Evolutionary conservation across 2,888 invertebrate species (phyloP), one percentile per base, ranked within the genome.

Genomic region (Tineola bisselliella): DNA sequence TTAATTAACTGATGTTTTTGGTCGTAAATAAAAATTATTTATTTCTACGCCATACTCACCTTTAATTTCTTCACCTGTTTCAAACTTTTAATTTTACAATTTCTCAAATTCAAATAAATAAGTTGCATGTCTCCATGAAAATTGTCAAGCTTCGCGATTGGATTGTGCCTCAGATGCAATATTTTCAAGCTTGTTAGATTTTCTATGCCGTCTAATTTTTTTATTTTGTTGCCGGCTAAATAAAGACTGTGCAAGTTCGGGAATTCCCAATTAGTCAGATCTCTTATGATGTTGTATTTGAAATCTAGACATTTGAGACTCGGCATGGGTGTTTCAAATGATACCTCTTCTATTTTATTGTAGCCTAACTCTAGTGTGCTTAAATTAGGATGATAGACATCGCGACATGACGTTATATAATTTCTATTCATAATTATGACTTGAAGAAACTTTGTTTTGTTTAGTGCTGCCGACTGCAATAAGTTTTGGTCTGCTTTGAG

Each of bases 111-210:
- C 0, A 91, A 54, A 62, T 91, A 91, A 15, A 91, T 72, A 62
- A 87, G 88, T 5, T 62, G 74, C 43, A 87, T 68, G 0, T 64
- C 66, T 11, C 72, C 68, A 10, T 77, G 69, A 64, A 91, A 90
- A 0, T 90, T 90, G 31, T 88, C 75, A 11, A 91, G 69, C 48
- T 78, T 74, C 58, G 74, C 82, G 62, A 91, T 81, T 11, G 84
- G 88, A 75, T 96, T 96, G 54, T 89, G 87, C 0, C 94, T 89
- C 38, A 95, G 74, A 69, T 95, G 94, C 12, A 96, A 76, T 15
- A 92, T 89, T 63, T 89, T 88, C 62, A 96, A 75, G 67, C 90
- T 89, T 0, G 73, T 70, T 66, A 93, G 80, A 44, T 74, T 80
- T 13, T 88, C 87, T n/a, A 94, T 66, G 2, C 91, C 91, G 44